A percentile compares a stretch with the other conserved stretches of the same genome.
Conservation (phyloP, 37 sponge, comb jelly and placozoan species). For the Theonella swinhoei region DNA sequence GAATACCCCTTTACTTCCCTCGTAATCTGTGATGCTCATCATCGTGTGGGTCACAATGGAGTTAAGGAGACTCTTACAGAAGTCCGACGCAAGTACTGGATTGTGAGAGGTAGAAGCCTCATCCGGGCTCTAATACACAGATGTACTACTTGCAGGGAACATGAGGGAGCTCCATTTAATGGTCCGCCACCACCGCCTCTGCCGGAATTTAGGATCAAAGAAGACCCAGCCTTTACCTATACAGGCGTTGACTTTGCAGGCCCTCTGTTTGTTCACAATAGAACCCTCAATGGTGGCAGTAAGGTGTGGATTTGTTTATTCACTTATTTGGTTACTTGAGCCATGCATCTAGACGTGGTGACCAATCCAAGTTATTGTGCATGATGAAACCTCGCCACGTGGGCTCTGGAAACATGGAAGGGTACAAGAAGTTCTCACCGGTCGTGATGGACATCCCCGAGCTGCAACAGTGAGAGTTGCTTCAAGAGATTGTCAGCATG, state of each 20-base stretch:
- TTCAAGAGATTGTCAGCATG: background rate
- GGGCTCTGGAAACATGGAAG: constrained; percentile 15
- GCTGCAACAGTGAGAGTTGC: background rate
- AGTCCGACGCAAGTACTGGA: constrained; percentile 24
- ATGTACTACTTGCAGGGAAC: constrained; percentile 4
- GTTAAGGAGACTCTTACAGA: constrained; percentile 36
- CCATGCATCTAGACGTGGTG: constrained; percentile 16
- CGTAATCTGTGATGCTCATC: constrained; percentile 1
- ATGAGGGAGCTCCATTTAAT: constrained; percentile 2
- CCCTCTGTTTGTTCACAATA: background rate
- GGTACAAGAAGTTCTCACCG: constrained; percentile 2
- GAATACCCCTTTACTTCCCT: constrained; percentile 6
- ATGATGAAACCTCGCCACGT: constrained; percentile 11
- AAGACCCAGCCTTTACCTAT: constrained; percentile 10
- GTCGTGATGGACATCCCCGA: constrained; percentile 13
- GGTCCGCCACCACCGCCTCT: constrained; percentile 26
- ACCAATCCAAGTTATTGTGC: background rate
- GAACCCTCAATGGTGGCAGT: no score
- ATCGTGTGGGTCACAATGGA: constrained; percentile 17
- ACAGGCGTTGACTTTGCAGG: constrained; percentile 28
- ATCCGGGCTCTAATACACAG: background rate
- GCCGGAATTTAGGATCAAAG: constrained; percentile 1
- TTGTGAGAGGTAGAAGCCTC: background rate
- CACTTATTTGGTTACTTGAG: constrained; percentile 17
- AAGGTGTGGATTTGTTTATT: constrained; percentile 42